Percentiles rank a stretch among this genome's conserved stretches.
These are phyloP conservation scores for Byasa hedistus DNA, from an alignment of 2,888 invertebrate species.

Conservation along the genomic window DNA sequence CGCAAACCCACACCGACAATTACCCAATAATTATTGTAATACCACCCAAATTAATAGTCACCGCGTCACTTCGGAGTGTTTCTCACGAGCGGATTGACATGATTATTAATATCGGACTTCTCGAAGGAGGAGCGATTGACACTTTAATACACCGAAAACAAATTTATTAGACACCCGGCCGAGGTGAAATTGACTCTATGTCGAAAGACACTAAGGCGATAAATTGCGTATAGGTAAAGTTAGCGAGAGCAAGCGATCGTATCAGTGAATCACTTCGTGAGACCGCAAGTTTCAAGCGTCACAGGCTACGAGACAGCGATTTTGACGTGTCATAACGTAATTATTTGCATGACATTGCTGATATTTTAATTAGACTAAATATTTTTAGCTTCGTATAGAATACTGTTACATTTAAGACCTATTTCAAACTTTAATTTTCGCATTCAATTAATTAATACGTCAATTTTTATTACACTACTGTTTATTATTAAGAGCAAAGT, in stretches of 20 bases:
- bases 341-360: constrained; percentile 69
- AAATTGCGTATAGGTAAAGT: constrained; percentile 33
- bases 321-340: constrained; percentile 63
- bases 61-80: constrained; percentile 63
- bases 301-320: constrained; percentile 68
- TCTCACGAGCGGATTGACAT: constrained; percentile 75
- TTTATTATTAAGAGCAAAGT: no score
- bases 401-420: no score
- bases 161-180: constrained; percentile 27
- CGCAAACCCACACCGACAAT: constrained; percentile 66
- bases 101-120: constrained; percentile 68
- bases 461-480: no score
- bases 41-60: constrained; percentile 68
- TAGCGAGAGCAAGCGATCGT: constrained; percentile 51
- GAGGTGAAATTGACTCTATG: constrained; percentile 39
- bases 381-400: neutral
- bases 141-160: constrained; percentile 64
- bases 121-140: constrained; percentile 71
- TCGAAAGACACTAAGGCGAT: constrained; percentile 25
- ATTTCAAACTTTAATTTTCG: no score
- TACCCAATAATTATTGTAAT: constrained; percentile 70
- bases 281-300: constrained; percentile 54
- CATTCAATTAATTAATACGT: no score
- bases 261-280: constrained; percentile 57
- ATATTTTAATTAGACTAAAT: constrained; percentile 35